Base-by-base conservation (phyloP, 2,113 vertebrate species). In the Colius striatus region DNA sequence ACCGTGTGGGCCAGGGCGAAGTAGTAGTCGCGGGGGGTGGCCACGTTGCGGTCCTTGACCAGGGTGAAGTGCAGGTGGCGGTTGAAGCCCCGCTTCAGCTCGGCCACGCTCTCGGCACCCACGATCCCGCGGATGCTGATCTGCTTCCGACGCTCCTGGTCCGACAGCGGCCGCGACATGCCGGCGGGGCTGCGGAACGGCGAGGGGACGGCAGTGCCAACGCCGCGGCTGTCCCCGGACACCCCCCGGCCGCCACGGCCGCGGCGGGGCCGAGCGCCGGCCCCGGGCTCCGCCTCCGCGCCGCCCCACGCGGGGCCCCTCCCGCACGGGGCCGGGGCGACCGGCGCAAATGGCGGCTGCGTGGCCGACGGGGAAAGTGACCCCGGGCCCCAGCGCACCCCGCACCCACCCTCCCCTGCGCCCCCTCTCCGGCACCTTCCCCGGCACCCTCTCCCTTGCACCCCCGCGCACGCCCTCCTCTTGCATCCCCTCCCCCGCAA, bases 21-120 rank as follows among this genome's bases (percentile, higher is more conserved):
- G 96, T 98, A 99, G 82, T 99, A 99, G 90, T 99, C 99, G 47
- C 98, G 97, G 50, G 98, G 97, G 11, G 98, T 99, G 71, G 99
- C 98, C 66, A 99, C 98, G 67, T 99, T 99, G 50, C 99, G 96
- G 97, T 99, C 99, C 90, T 99, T 99, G 84, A 99, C 99, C 93
- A 99, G 96, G 9, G 38, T 99, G 98, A 99, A 99, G 96, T 99
- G 99, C 92, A 99, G 97, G 95, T 99, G 99, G 5, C 99, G 98
- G 81, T 99, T 99, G 96, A 99, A 99, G 71, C 98, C 97, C 58
- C 98, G 98, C 91, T 99, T 99, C 72, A 99, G 97, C 97, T 99
- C 99, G 0, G 98, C 97, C 51, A 99, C 99, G 67, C 98, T 99
- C 97, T 99, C 99, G 55, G 98, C 98, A 4, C 98, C 99, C 67